Conservation (phyloP, 2,113 vertebrate genomes). For the Hemiprocne comata region DNA sequence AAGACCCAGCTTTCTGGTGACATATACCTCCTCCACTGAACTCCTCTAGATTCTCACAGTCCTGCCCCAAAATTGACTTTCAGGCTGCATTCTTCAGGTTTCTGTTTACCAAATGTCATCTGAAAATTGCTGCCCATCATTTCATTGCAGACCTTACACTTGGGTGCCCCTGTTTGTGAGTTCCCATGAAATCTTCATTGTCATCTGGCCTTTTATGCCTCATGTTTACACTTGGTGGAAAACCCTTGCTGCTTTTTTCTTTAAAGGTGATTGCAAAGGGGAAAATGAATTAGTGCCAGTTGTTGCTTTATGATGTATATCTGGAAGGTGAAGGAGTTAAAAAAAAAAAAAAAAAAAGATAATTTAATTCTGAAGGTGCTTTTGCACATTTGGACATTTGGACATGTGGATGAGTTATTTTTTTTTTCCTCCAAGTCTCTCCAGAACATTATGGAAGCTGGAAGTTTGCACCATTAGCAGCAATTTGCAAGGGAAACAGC, state of each 20-base stretch:
- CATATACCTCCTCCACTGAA: background rate
- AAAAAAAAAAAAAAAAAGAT: background rate
- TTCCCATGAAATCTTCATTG: constrained; percentile 50
- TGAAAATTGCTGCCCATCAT: constrained; percentile 8
- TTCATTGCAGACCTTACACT: constrained; percentile 12
- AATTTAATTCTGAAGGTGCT: background rate
- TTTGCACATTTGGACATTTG: background rate
- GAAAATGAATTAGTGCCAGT: constrained; percentile 51
- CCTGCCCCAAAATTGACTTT: background rate
- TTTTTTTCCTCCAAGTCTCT: background rate
- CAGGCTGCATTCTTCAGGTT: background rate
- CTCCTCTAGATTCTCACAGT: background rate
- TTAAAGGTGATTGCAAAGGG: constrained; percentile 28
- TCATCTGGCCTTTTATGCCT: constrained; percentile 34
- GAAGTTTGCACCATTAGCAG: background rate
- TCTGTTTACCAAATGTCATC: background rate
- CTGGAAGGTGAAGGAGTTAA: accelerated
- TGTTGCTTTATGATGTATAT: constrained; percentile 25
- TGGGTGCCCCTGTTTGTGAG: background rate
- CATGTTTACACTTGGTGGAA: background rate
- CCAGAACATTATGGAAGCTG: background rate
- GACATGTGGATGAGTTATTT: background rate
- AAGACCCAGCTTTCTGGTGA: background rate
- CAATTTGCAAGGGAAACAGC: background rate
- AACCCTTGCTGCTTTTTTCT: background rate